Evolutionary conservation across 2,113 vertebrate genomes (phyloP), one percentile per base, ranked within the genome.

Genomic region (Lasiurus borealis): DNA sequence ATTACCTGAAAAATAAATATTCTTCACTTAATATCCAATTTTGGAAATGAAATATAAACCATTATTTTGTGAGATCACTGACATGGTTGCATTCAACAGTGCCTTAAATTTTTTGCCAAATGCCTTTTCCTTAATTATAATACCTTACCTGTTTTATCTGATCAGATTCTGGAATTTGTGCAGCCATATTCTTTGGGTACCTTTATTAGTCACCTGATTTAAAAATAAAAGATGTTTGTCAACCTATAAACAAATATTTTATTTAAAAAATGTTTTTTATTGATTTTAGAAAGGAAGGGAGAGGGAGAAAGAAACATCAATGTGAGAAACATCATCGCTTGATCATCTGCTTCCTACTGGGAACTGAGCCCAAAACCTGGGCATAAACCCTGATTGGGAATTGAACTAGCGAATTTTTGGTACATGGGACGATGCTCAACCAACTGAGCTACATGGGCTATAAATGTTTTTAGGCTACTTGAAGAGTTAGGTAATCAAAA

Each of bases 101-200:
- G 3, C 15, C 23, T 93, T 92, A 77, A 23, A 44, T 18, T 72
- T 54, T 73, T 57, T 76, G 46, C 7, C 52, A 96, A 87, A 73
- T 72, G 34, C n/a, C 52, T 91, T 94, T 84, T 36, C 84, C 29
- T 90, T 94, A 66, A 86, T 72, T 85, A n/a, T 62, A 82, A 73
- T 29, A 69, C 48, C 97, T 98, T 97, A 99, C 99, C 99, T 99
- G 99, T 98, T 99, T 99, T 97, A 99, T 99, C 97, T 99, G 99
- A 95, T 99, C 99, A 29, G 99, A 98, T 97, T 99, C 99, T 2
- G 99, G 97, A 95, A 99, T 98, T 96, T 99, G 99, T 83, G 98
- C 98, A 83, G 99, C 99, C 99, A 99, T 99, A 36, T 96, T 98
- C 97, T 93, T 91, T 80, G 2, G 0, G 68, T 92, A 95, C 64